A percentile compares a stretch with the other conserved stretches of the same genome.
These are phyloP conservation scores for Mormyrus iriodes DNA, from an alignment of 2,113 vertebrate species.

Conservation along the genomic window DNA sequence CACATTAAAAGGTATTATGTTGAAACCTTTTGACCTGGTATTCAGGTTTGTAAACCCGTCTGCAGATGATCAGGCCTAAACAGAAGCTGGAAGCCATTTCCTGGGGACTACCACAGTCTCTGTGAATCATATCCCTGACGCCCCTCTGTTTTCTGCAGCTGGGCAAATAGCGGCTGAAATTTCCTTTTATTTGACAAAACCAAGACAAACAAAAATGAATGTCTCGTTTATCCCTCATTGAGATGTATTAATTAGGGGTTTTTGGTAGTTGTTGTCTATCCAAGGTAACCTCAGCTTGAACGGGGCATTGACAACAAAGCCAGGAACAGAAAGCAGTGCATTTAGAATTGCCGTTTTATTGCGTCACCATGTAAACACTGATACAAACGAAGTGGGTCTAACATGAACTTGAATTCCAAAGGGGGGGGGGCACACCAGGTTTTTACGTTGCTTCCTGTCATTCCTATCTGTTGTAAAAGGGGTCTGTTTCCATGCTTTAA, in stretches of 20 bases:
- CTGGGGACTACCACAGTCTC: no score
- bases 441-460: not conserved
- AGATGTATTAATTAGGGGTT: not conserved
- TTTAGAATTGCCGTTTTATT: not conserved
- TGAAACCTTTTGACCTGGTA: not conserved
- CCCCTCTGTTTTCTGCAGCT: slow-evolving; percentile 17
- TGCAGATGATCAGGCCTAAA: not conserved
- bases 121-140: not conserved
- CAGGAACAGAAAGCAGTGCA: not conserved
- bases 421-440: not conserved
- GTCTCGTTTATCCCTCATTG: not conserved
- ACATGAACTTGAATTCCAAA: not conserved
- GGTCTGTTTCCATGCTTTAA: not conserved
- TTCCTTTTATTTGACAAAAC: slow-evolving; percentile 24
- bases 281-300: not conserved
- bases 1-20: not conserved
- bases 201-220: not conserved
- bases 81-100: no score
- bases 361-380: not conserved
- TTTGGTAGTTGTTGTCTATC: slow-evolving; percentile 3
- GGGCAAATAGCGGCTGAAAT: slow-evolving; percentile 21
- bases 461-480: not conserved
- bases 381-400: not conserved
- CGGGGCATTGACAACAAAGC: not conserved
- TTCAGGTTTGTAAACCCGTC: not conserved